Percentiles rank a stretch among this genome's conserved stretches.
phyloP scores from a whole-genome alignment of 2,113 vertebrate genomes.

The Zapornia atra region DNA sequence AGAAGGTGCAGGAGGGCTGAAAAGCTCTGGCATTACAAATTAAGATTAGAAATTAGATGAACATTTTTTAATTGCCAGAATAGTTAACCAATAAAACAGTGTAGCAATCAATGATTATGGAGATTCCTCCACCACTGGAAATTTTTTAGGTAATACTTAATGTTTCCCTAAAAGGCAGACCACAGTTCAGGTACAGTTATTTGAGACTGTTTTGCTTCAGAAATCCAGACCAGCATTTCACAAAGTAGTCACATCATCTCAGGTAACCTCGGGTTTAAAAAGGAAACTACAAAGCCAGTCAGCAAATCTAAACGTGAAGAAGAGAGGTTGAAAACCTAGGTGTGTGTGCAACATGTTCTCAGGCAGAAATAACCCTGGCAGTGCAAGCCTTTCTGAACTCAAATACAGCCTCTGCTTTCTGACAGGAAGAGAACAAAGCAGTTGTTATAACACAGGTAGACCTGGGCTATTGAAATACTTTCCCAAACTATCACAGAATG shows the following conservation, averaged over 20 bases:
- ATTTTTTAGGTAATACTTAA: neutral
- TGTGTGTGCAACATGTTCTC: neutral
- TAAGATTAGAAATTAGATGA: neutral
- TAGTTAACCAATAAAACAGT: neutral
- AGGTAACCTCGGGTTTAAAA: neutral
- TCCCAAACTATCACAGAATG: neutral
- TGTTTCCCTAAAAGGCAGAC: neutral
- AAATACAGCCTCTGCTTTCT: neutral
- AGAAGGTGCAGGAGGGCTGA: neutral
- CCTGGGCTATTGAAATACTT: neutral
- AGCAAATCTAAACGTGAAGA: neutral
- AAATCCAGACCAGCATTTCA: neutral
- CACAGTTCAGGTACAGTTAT: neutral
- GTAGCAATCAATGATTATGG: accelerated
- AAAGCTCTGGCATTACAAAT: neutral
- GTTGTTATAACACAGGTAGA: neutral
- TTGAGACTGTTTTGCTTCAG: neutral
- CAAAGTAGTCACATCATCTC: neutral
- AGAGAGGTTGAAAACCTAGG: neutral
- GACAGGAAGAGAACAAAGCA: neutral
- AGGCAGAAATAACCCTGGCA: neutral
- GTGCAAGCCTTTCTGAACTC: neutral
- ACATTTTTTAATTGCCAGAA: neutral
- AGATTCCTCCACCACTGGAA: neutral
- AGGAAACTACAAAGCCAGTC: neutral